phyloP scores from a whole-genome alignment of 2,797 vertebrate genomes.

The Tamandua tetradactyla region DNA sequence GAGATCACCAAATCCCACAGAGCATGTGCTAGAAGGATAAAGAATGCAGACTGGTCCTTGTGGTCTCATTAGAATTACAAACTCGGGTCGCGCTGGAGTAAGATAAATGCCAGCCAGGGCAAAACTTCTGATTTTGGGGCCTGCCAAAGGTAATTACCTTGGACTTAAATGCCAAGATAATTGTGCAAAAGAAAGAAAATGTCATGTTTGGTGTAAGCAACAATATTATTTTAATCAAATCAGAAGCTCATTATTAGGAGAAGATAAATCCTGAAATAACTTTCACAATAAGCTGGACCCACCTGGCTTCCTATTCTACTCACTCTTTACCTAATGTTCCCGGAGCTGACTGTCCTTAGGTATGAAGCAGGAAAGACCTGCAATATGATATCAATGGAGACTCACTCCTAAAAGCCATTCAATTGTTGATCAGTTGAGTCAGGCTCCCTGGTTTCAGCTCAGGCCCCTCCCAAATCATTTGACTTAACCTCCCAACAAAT shows the following conservation, averaged over 20 bases:
- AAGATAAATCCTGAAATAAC: not conserved
- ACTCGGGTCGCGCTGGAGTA: slow-evolving; percentile 64
- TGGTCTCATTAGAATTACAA: slow-evolving; percentile 51
- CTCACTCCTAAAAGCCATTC: not conserved
- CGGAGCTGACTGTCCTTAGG: not conserved
- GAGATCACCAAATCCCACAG: slow-evolving; percentile 45
- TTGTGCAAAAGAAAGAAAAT: slow-evolving; percentile 76
- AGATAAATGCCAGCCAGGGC: slow-evolving; percentile 79
- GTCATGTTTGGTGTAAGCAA: slow-evolving; percentile 72
- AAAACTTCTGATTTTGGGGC: slow-evolving; percentile 59
- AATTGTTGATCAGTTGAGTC: not conserved
- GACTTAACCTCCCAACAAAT: not conserved
- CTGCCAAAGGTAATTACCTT: slow-evolving; percentile 77
- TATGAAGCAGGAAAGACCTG: not conserved
- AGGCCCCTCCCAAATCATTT: not conserved
- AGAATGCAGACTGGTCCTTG: not conserved
- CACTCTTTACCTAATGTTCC: not conserved
- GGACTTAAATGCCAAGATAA: slow-evolving; percentile 78
- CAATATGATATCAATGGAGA: accelerated
- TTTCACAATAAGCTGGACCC: not conserved
- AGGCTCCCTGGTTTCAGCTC: not conserved
- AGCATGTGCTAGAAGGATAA: not conserved
- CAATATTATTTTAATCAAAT: slow-evolving; percentile 71
- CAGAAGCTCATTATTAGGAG: slow-evolving; percentile 65
- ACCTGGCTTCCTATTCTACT: not conserved